These are phyloP conservation scores for human DNA, from an alignment of 2,113 vertebrate species.

Conservation along the genomic window DNA sequence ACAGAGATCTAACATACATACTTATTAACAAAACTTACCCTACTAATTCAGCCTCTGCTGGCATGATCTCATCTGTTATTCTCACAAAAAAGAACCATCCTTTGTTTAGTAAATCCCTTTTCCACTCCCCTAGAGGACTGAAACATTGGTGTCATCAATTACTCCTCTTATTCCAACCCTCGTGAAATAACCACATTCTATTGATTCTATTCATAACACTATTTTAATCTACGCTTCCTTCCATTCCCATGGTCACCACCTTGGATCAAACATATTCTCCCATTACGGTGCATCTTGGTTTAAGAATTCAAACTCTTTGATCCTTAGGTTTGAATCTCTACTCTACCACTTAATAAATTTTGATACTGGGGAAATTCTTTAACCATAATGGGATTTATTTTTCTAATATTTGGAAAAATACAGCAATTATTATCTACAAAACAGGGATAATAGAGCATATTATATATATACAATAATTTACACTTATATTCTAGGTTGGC, in stretches of 20 bases:
- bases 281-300: not conserved
- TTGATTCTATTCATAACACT: not conserved
- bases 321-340: not conserved
- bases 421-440: not conserved
- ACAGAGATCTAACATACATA: accelerated
- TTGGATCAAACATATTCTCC: not conserved
- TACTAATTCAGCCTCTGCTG: not conserved
- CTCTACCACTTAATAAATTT: not conserved
- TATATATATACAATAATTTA: not conserved
- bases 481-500: too few relatives aligned
- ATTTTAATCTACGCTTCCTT: not conserved
- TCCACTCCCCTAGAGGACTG: accelerated
- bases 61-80: not conserved
- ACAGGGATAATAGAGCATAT: not conserved
- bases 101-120: not conserved
- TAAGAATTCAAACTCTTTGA: not conserved
- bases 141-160: not conserved
- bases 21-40: not conserved
- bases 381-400: not conserved
- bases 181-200: not conserved
- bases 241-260: not conserved
- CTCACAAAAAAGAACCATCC: not conserved
- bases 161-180: not conserved
- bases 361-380: not conserved
- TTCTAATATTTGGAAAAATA: not conserved